Evolutionary conservation across 2,113 vertebrate genomes (phyloP), one percentile per base, ranked within the genome.

Genomic region (Grus americana): DNA sequence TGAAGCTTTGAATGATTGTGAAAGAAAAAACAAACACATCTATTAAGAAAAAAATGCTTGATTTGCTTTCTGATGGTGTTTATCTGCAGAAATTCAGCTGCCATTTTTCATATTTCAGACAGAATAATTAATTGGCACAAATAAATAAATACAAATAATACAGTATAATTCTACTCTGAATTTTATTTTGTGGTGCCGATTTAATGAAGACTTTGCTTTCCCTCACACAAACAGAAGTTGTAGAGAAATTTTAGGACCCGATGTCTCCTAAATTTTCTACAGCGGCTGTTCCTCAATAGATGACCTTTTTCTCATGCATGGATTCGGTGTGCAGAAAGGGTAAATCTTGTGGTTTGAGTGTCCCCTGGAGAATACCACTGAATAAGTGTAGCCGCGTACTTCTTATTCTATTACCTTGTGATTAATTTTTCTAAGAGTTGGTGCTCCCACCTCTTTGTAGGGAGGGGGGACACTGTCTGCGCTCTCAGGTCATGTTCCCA

Each of bases 1-100:
- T 98, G 97, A 98, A 97, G 97, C 96, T 98, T 98, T 91, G 93
- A 98, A 98, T 97, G 97, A 98, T 98, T 93, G 88, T 86, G 95
- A 94, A 83, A 79, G 29, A 49, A 71, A 91, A 98, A 98, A 94
- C 92, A 95, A 98, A 97, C 88, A 96, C 95, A 91, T 96, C 95
- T 97, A 97, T 88, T 78, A 97, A 92, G 88, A 50, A 55, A 57
- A 73, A 97, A 96, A 90, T 34, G 80, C 94, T 97, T 79, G 59
- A 96, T 88, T 97, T 98, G 87, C 89, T 86, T 97, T 96, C 96
- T 98, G 95, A 94, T 96, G 94, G 82, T 97, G 97, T 97, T 98
- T 92, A 93, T 94, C 88, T 86, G 72, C 93, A 97, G 93, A 42
- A 54, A 95, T 96, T 97, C 97, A 97, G 95, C 95, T 98, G 95